Conservation (phyloP, 1,140 invertebrate species). For the Doryteuthis pealeii region DNA sequence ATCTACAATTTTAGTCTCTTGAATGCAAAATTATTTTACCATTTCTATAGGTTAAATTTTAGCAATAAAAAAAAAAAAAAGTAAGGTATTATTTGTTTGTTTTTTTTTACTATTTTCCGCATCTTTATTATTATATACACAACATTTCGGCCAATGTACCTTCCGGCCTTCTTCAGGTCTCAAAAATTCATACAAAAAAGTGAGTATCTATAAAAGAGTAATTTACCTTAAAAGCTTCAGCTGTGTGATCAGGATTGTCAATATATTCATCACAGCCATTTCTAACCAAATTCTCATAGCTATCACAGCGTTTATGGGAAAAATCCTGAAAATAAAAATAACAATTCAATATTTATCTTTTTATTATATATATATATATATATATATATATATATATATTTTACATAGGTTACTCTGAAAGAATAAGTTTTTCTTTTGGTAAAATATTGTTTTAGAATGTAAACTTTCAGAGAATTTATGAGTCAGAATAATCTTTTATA, state of each 20-base stretch:
- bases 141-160: too few relatives aligned
- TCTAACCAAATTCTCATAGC: background rate
- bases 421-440: background rate
- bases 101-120: too few relatives aligned
- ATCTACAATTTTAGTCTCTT: too few relatives aligned
- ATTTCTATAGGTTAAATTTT: too few relatives aligned
- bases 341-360: background rate
- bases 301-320: constrained; percentile 1
- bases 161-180: too few relatives aligned
- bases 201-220: too few relatives aligned
- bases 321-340: background rate
- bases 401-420: background rate
- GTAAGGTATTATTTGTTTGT: too few relatives aligned
- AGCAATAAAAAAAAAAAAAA: too few relatives aligned
- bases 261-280: background rate
- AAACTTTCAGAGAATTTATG: background rate
- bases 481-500: background rate
- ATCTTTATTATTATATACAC: too few relatives aligned
- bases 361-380: background rate
- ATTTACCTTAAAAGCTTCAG: background rate
- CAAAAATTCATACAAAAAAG: too few relatives aligned
- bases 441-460: background rate
- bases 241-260: background rate
- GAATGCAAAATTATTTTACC: too few relatives aligned
- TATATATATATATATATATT: too few relatives aligned